phyloP scores from a whole-genome alignment of 2,888 invertebrate species.

The Leptinotarsa haldemani region DNA sequence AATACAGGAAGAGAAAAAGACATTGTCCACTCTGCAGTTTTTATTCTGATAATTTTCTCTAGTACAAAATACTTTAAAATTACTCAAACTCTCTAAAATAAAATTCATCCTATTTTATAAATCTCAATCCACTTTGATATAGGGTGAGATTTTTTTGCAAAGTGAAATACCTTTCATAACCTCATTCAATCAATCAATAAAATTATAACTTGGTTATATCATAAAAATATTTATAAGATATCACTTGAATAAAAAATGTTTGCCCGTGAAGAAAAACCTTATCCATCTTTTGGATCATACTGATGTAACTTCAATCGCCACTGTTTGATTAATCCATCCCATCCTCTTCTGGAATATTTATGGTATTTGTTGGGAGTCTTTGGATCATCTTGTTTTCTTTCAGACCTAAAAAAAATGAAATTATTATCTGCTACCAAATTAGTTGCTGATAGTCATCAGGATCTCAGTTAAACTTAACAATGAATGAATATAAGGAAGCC shows the following conservation, averaged over 20 bases:
- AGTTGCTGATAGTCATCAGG: too few species aligned
- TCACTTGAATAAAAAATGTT: not conserved
- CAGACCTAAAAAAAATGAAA: conserved; percentile 65
- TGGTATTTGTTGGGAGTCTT: conserved; percentile 88
- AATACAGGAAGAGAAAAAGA: not conserved
- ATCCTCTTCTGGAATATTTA: conserved; percentile 92
- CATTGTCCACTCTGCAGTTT: conserved; percentile 11
- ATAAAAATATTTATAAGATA: not conserved
- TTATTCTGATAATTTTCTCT: conserved; percentile 3
- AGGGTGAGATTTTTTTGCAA: not conserved
- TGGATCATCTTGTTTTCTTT: conserved; percentile 81
- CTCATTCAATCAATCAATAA: not conserved
- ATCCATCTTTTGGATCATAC: conserved; percentile 72
- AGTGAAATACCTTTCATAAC: conserved; percentile 1
- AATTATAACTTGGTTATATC: not conserved
- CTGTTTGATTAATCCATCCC: conserved; percentile 88
- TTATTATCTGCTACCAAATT: too few species aligned
- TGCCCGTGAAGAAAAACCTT: not conserved
- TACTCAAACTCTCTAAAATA: conserved; percentile 9
- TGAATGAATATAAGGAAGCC: too few species aligned
- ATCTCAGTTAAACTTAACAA: too few species aligned
- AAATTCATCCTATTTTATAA: not conserved
- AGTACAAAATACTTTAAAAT: not conserved
- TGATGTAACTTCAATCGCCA: conserved; percentile 89
- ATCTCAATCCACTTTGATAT: not conserved